Base-by-base conservation (phyloP, 2,888 invertebrate species). In the Cepaea hortensis region DNA sequence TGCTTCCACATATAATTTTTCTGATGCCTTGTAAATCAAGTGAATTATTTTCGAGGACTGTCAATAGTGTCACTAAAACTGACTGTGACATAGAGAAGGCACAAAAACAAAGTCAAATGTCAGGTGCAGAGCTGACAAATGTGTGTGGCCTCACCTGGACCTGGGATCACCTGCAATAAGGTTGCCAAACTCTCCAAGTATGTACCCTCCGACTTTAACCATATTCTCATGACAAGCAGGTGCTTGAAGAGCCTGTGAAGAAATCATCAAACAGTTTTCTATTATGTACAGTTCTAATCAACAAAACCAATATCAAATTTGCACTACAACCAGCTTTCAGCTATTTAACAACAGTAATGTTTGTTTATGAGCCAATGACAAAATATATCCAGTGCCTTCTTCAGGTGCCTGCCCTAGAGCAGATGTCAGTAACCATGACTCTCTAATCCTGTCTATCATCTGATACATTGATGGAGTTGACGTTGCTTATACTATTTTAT, bases 201-300 rank as follows among this genome's bases (percentile, higher is more conserved):
- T 99, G 93, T 99, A 99, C 85, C 99, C 99, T 88, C 99, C 99
- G 85, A 99, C 99, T 96, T 99, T 99, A 1, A 99, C 99, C 99
- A 99, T 99, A 95, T 99, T 99, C 95, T 99, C 99, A 95, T 99
- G 99, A 93, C 99, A 99, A 55, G 99, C 99, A 46, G 99, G 99
- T 65, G 99, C 99, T 95, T 99, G 99, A 85, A 99, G 95, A 87
- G 98, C 98, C 96, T 96, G 92, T 48, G 90, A 84, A 11, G 61
- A 80, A 55, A 81, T 7, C n/a, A 48, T 6, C 62, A 72, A 46
- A 61, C 18, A 75, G 55, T 55, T 55, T 55, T 11, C 6, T 35
- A 35, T 15, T 65, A 18, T 65, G 9, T 65, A 65, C 65, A 13
- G 65, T 15, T 9, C 18, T 65, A 13, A 13, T 65, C 18, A 13